phyloP scores from a whole-genome alignment of 2,888 invertebrate genomes.

The Zygothrica quintamaculata region DNA sequence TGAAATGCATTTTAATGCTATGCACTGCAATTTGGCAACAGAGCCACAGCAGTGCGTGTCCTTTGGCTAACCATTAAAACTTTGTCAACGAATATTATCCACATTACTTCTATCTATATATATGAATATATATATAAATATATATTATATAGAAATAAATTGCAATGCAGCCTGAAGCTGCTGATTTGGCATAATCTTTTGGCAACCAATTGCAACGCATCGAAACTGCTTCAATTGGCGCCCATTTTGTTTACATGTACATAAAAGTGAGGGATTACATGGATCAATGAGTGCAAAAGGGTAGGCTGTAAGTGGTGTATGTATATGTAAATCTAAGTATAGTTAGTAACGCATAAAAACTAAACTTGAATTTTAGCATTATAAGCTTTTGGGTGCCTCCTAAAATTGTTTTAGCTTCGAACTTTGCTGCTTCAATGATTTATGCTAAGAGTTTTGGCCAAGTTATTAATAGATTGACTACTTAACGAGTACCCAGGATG shows the following conservation, averaged over 20 bases:
- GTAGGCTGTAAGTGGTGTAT: too few species aligned
- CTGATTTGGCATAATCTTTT: slow-evolving; percentile 33
- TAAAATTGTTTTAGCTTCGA: slow-evolving; percentile 1
- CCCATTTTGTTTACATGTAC: slow-evolving; percentile 31
- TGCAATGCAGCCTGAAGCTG: slow-evolving; percentile 35
- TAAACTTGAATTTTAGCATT: too few species aligned
- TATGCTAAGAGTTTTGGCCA: neutral
- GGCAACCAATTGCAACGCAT: slow-evolving; percentile 5
- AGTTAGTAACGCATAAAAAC: too few species aligned
- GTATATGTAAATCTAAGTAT: too few species aligned
- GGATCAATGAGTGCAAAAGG: too few species aligned
- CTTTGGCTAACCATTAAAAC: slow-evolving; percentile 37
- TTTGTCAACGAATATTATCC: slow-evolving; percentile 37
- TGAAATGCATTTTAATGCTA: slow-evolving; percentile 19
- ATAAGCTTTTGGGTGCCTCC: neutral
- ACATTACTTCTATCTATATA: neutral
- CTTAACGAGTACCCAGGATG: too few species aligned
- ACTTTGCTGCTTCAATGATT: neutral
- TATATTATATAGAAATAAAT: slow-evolving; percentile 28
- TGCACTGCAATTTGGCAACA: slow-evolving; percentile 23
- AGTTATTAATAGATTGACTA: too few species aligned
- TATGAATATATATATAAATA: slow-evolving; percentile 16
- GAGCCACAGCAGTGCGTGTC: slow-evolving; percentile 48
- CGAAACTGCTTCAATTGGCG: slow-evolving; percentile 19
- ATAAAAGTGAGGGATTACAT: too few species aligned